Percentiles rank a stretch among this genome's conserved stretches.
These are phyloP conservation scores for Eurosta solidaginis DNA, from an alignment of 1,140 invertebrate genomes.

Conservation along the genomic window DNA sequence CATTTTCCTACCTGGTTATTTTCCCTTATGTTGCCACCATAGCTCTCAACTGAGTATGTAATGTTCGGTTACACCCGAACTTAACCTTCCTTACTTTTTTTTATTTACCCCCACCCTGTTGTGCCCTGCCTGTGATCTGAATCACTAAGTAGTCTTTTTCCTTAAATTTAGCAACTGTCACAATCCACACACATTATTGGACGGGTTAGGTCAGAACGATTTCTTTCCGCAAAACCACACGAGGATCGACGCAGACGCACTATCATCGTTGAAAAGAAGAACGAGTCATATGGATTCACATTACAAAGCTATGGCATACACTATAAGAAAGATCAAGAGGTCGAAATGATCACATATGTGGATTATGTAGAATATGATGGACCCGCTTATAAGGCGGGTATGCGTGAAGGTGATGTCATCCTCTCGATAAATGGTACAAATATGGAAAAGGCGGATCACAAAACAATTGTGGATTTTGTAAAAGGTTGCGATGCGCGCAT, in stretches of 20 bases:
- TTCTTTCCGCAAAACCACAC: constrained; percentile 74
- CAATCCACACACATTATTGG: constrained; percentile 72
- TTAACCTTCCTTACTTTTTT: no score
- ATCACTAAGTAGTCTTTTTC: not conserved
- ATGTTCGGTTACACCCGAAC: no score
- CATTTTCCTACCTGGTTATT: no score
- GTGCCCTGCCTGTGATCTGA: no score
- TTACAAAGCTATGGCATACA: constrained; percentile 94
- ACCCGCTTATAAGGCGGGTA: constrained; percentile 85
- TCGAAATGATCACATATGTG: constrained; percentile 93
- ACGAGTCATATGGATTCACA: constrained; percentile 92
- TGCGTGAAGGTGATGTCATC: constrained; percentile 93
- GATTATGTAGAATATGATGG: constrained; percentile 94
- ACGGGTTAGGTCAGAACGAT: constrained; percentile 79
- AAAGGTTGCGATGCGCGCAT: constrained; percentile 87
- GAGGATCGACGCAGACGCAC: constrained; percentile 83
- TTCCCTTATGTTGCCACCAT: no score
- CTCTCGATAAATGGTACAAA: constrained; percentile 91
- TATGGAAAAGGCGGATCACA: constrained; percentile 90
- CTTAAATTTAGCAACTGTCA: constrained; percentile 43
- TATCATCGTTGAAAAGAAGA: constrained; percentile 89
- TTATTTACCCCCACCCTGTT: no score
- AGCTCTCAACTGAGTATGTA: no score
- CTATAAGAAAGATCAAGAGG: constrained; percentile 81
- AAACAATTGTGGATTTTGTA: constrained; percentile 87